Conservation (phyloP, 2,113 vertebrate genomes). For the Serranochromis macrocephalus region DNA sequence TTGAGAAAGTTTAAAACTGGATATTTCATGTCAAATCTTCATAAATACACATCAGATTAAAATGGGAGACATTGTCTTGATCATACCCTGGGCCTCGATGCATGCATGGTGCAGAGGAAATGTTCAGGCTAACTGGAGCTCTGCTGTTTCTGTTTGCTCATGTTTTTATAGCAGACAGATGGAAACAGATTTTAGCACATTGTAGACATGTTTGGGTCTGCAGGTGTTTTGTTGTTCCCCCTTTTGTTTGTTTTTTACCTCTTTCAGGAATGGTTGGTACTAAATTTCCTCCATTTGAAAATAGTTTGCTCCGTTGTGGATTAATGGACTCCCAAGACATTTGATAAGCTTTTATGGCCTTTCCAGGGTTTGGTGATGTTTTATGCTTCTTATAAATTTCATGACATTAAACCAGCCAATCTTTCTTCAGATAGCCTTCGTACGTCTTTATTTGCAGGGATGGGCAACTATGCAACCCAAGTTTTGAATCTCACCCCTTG, state of each 20-base stretch:
- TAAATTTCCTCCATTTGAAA: not conserved
- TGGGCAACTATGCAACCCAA: not conserved
- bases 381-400: not conserved
- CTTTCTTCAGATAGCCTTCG: not conserved
- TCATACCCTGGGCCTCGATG: not conserved
- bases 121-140: not conserved
- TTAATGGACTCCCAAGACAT: not conserved
- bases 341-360: not conserved
- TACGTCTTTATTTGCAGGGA: not conserved
- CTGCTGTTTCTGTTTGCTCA: not conserved
- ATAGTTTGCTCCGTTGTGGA: not conserved
- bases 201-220: not conserved
- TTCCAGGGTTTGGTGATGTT: not conserved
- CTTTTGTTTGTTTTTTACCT: not conserved
- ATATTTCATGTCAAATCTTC: not conserved
- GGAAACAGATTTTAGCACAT: not conserved
- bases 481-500: not conserved
- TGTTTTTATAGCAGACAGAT: not conserved
- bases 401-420: not conserved
- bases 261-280: not conserved
- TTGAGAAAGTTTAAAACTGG: not conserved
- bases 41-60: not conserved
- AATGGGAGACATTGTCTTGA: not conserved
- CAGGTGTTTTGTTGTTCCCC: not conserved
- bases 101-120: not conserved